Conservation (phyloP, 2,888 invertebrate species). For the Mellilla xanthometata region DNA sequence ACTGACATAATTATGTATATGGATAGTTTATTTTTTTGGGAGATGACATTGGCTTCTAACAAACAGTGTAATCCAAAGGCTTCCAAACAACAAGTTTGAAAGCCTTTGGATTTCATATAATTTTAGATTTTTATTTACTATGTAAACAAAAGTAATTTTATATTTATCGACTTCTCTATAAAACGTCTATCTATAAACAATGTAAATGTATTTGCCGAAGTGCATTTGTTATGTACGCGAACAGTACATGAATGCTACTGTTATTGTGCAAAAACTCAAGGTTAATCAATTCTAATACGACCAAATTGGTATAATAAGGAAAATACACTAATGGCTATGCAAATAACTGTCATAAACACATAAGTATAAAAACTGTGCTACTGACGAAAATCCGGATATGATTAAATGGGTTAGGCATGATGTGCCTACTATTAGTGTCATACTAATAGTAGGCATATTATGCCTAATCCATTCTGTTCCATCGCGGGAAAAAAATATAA, state of each 20-base stretch:
- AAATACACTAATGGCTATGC: constrained; percentile 29
- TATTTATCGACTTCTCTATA: not conserved
- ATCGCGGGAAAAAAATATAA: no score
- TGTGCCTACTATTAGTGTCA: not conserved
- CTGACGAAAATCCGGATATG: not conserved
- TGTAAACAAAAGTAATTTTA: no score
- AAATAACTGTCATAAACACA: constrained; percentile 30
- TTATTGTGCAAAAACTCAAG: constrained; percentile 30
- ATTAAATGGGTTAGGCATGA: not conserved
- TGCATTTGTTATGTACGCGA: not conserved
- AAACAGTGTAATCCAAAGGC: no score
- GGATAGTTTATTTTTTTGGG: no score
- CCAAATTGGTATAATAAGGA: constrained; percentile 34
- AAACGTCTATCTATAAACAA: no score
- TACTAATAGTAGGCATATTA: not conserved
- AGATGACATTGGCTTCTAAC: no score
- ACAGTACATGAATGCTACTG: constrained; percentile 21
- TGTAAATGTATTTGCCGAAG: no score
- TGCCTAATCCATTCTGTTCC: no score
- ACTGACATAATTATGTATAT: no score
- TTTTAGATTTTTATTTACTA: no score
- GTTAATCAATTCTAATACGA: constrained; percentile 27
- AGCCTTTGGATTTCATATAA: no score
- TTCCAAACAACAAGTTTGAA: no score
- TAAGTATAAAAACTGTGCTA: constrained; percentile 23